Conservation (phyloP, 2,888 invertebrate genomes). For the Caenorhabditis uteleia region DNA sequence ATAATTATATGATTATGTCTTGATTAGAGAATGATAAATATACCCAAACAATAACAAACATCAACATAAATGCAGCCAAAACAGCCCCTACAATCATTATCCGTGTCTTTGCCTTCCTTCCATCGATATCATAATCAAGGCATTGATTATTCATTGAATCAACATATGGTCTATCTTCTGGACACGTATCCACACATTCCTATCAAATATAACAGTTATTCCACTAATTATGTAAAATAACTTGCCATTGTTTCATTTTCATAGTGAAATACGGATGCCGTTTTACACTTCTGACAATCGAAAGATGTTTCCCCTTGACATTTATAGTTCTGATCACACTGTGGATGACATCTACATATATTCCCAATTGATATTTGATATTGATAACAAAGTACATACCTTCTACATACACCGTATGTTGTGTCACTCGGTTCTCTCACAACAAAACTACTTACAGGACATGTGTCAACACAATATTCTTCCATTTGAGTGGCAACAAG, state of each 20-base stretch:
- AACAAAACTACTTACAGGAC: slow-evolving; percentile 11
- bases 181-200: slow-evolving; percentile 52
- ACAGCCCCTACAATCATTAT: slow-evolving; percentile 25
- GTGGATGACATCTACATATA: slow-evolving; percentile 20
- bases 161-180: slow-evolving; percentile 35
- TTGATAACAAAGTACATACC: too few relatives aligned
- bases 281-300: slow-evolving; percentile 25
- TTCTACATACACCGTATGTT: slow-evolving; percentile 8
- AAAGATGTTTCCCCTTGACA: slow-evolving; percentile 30
- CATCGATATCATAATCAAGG: slow-evolving; percentile 41
- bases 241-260: neutral
- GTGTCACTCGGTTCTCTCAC: neutral
- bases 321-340: slow-evolving; percentile 53
- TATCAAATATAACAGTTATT: too few relatives aligned
- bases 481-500: neutral
- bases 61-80: slow-evolving; percentile 19
- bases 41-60: slow-evolving; percentile 38
- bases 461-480: slow-evolving; percentile 10
- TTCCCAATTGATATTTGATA: too few relatives aligned
- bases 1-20: neutral
- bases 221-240: too few relatives aligned
- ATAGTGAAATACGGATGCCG: neutral
- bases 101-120: slow-evolving; percentile 14
- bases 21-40: neutral
- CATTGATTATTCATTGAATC: slow-evolving; percentile 35